phyloP scores from a whole-genome alignment of 2,797 vertebrate species.

The Pempheris klunzingeri region DNA sequence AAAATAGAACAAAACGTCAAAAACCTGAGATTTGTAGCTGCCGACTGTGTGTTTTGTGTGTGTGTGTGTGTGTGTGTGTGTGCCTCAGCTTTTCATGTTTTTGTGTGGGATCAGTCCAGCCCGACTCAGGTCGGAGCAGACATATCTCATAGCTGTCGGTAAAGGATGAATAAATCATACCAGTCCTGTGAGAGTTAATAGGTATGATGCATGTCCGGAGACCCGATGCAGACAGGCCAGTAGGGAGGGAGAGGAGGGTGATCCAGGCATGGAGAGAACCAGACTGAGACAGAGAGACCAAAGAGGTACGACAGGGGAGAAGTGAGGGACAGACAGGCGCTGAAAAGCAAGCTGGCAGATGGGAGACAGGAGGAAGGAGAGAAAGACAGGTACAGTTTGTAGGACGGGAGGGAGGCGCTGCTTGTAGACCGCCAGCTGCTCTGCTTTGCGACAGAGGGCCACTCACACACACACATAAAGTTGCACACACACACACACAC shows the following conservation, averaged over 20 bases:
- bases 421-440: slow-evolving; percentile 36
- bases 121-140: slow-evolving; percentile 37
- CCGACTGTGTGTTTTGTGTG: neutral
- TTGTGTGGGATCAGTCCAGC: neutral
- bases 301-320: slow-evolving; percentile 26
- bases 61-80: slow-evolving; percentile 1
- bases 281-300: slow-evolving; percentile 36
- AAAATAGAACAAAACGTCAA: slow-evolving; percentile 1
- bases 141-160: slow-evolving; percentile 58
- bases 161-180: slow-evolving; percentile 72
- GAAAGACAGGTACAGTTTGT: slow-evolving; percentile 49
- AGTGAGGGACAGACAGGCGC: slow-evolving; percentile 31
- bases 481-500: neutral
- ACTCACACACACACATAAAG: slow-evolving; percentile 10
- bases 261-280: slow-evolving; percentile 17
- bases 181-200: slow-evolving; percentile 59
- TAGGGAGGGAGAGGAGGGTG: slow-evolving; percentile 25
- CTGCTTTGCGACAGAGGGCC: slow-evolving; percentile 26
- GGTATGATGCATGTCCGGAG: slow-evolving; percentile 67
- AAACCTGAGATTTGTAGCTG: neutral
- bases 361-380: slow-evolving; percentile 44
- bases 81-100: neutral
- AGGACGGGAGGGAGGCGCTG: slow-evolving; percentile 17
- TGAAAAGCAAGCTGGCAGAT: slow-evolving; percentile 50
- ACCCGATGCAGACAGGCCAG: slow-evolving; percentile 35